These are phyloP conservation scores for Deroplatys truncata DNA, from an alignment of 2,888 invertebrate genomes.

Conservation along the genomic window DNA sequence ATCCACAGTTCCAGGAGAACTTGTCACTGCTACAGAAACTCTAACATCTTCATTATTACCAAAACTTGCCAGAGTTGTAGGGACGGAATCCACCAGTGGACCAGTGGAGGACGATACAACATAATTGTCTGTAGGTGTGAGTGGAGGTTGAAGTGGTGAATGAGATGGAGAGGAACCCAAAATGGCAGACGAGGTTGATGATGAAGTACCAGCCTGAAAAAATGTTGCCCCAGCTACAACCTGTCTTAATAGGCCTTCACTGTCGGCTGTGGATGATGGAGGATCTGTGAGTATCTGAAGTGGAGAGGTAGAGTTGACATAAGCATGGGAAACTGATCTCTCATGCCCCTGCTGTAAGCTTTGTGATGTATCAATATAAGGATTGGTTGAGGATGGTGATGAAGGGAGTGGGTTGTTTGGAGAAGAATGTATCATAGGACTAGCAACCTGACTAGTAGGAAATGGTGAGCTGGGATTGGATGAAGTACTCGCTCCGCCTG, in stretches of 20 bases:
- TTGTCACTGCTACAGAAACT: slow-evolving; percentile 4
- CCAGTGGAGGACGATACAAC: slow-evolving; percentile 14
- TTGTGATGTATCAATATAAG: slow-evolving; percentile 5
- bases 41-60: not conserved
- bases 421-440: slow-evolving; percentile 15
- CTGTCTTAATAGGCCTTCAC: slow-evolving; percentile 8
- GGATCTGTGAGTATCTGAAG: not conserved
- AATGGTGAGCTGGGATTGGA: slow-evolving; percentile 19
- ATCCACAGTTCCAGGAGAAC: slow-evolving; percentile 9
- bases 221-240: slow-evolving; percentile 1
- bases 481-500: not conserved
- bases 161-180: slow-evolving; percentile 5
- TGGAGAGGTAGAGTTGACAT: slow-evolving; percentile 10
- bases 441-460: slow-evolving; percentile 4
- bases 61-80: not conserved
- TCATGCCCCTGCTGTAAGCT: not conserved
- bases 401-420: slow-evolving; percentile 2
- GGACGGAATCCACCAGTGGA: slow-evolving; percentile 6
- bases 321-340: not conserved
- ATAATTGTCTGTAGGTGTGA: slow-evolving; percentile 16
- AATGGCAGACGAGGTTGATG: not conserved
- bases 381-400: slow-evolving; percentile 2
- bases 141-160: slow-evolving; percentile 10
- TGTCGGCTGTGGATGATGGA: not conserved
- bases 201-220: not conserved